phyloP scores from a whole-genome alignment of 2,113 vertebrate genomes.

The Pelmatolapia mariae region DNA sequence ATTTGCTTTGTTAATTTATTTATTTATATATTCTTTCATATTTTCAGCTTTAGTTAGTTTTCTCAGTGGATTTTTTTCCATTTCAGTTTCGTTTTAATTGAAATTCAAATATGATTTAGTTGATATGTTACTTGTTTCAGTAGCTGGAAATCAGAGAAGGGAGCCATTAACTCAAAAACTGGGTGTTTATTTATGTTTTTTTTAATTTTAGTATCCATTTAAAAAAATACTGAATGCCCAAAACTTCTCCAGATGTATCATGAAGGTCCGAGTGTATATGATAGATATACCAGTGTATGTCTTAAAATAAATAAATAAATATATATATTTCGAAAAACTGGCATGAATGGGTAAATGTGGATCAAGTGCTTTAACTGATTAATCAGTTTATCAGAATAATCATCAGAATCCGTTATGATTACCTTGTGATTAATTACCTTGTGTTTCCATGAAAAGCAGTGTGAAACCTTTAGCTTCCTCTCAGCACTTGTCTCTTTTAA shows the following conservation, averaged over 20 bases:
- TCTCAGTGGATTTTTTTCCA: background rate
- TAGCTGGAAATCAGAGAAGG: background rate
- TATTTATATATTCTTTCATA: background rate
- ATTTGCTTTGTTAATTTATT: background rate
- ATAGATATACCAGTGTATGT: background rate
- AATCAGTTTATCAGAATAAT: background rate
- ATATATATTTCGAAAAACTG: background rate
- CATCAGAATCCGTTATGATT: background rate
- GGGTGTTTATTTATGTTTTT: background rate
- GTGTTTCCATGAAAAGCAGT: background rate
- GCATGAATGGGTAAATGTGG: background rate
- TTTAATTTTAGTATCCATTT: background rate
- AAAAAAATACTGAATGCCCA: background rate
- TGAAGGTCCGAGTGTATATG: background rate
- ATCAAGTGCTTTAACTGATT: background rate
- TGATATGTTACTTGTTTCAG: background rate
- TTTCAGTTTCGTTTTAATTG: background rate
- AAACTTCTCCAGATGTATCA: background rate
- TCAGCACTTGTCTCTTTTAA: conserved; percentile 63
- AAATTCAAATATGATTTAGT: background rate
- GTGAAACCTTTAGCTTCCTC: conserved; percentile 61
- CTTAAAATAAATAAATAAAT: background rate
- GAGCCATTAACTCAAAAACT: background rate
- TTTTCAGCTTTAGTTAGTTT: background rate
- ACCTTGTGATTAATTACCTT: conserved; percentile 39